Base-by-base conservation (phyloP, 1,140 invertebrate genomes). In the Tenebrio molitor region DNA sequence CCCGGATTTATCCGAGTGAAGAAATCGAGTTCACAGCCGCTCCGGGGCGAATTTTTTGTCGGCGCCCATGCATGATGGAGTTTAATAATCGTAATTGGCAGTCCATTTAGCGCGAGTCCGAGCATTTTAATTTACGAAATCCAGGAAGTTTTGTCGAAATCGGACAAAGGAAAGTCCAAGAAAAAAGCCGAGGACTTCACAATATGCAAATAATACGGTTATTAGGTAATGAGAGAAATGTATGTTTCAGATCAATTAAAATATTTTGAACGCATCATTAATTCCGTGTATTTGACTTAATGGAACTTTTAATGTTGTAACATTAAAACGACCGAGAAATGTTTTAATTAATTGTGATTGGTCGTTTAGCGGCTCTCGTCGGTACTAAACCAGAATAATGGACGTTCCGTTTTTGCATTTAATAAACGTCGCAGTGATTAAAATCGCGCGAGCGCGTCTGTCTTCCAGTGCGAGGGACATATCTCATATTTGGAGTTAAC, bases 191-290 rank as follows among this genome's bases (percentile, higher is more conserved):
- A 5, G 3, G 23, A 58, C 21, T 14, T 12, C 50, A 21, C 44
- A 50, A 50, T 58, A 58, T 58, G 50, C 23, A 58, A 58, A 58
- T 58, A 58, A 29, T 34, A 58, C 50, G 50, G 23, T 29, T 15
- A 29, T 58, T 58, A 58, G 50, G 50, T 58, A 58, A 58, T 58
- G 50, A 39, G 50, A 58, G 50, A 58, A 58, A 58, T 29, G 50
- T 29, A 15, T 58, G 50, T 58, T 58, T 58, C 19, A 58, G 29
- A 58, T 58, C 50, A 58, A 58, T 58, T 58, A 58, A 58, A 58
- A 58, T 58, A 33, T 25, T 58, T 33, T 58, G 23, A 58, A 58
- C 50, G 50, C 50, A 58, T 58, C 50, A 58, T 58, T 58, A 58
- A 58, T 58, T 58, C 23, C 23, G 23, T 58, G 50, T 58, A 58